These are phyloP conservation scores for Petromus typicus DNA, from an alignment of 2,113 vertebrate genomes.

Conservation along the genomic window DNA sequence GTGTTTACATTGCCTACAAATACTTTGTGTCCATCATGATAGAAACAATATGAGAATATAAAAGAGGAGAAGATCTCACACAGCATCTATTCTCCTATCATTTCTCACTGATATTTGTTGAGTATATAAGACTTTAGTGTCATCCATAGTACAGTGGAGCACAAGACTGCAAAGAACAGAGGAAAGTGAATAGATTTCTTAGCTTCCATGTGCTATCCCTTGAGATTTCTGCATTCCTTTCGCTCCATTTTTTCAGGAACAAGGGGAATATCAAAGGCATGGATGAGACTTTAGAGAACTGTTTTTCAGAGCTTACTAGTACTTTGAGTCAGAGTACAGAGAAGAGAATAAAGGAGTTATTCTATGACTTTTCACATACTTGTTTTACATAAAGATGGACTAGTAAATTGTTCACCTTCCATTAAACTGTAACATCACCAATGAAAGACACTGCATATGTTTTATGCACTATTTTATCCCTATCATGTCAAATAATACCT, in stretches of 20 bases:
- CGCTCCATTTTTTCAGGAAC: neutral
- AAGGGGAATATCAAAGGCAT: neutral
- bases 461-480: neutral
- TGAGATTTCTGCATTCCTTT: conserved; percentile 12
- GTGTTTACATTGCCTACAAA: neutral
- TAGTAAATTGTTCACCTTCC: neutral
- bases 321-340: neutral
- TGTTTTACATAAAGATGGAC: conserved; percentile 3
- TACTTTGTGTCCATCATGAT: neutral
- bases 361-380: conserved; percentile 37
- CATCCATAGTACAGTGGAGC: neutral
- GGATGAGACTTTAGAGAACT: neutral
- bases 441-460: neutral
- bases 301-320: neutral
- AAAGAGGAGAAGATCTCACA: conserved; percentile 6
- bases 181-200: neutral
- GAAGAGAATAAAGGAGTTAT: neutral
- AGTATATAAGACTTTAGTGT: neutral
- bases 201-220: neutral
- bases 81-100: neutral
- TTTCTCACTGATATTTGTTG: neutral
- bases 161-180: conserved; percentile 10
- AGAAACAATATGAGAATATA: neutral
- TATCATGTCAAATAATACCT: neutral
- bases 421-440: conserved; percentile 18